Conservation (phyloP, 2,113 vertebrate species). For the Haplochromis burtoni region DNA sequence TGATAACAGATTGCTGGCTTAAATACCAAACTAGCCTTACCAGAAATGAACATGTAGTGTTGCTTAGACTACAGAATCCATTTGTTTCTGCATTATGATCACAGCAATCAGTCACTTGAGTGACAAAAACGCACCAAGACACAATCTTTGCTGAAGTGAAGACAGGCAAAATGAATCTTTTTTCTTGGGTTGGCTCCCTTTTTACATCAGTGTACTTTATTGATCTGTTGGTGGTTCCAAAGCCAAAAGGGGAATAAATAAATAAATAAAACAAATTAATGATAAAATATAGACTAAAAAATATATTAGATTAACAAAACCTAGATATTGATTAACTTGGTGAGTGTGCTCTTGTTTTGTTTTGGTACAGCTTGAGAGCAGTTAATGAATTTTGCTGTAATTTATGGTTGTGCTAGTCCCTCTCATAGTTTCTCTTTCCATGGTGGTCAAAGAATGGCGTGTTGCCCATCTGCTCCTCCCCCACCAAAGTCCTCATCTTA, state of each 20-base stretch:
- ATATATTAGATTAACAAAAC: not conserved
- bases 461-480: not conserved
- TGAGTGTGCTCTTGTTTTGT: not conserved
- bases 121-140: not conserved
- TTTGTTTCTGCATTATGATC: not conserved
- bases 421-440: not conserved
- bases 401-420: not conserved
- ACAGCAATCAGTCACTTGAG: not conserved
- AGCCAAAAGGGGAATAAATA: not conserved
- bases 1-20: conserved; percentile 37
- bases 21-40: conserved; percentile 8
- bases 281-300: not conserved
- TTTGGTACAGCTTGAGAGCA: not conserved
- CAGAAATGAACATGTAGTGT: not conserved
- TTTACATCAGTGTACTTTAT: not conserved
- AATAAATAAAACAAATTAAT: not conserved
- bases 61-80: not conserved
- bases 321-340: not conserved
- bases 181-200: not conserved
- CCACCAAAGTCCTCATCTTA: not conserved
- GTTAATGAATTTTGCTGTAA: not conserved
- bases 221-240: not conserved
- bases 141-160: not conserved
- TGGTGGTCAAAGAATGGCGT: not conserved
- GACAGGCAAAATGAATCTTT: not conserved